A percentile compares a stretch with the other conserved stretches of the same genome.
Conservation (phyloP, 2,888 invertebrate genomes). For the Agriotes lineatus region DNA sequence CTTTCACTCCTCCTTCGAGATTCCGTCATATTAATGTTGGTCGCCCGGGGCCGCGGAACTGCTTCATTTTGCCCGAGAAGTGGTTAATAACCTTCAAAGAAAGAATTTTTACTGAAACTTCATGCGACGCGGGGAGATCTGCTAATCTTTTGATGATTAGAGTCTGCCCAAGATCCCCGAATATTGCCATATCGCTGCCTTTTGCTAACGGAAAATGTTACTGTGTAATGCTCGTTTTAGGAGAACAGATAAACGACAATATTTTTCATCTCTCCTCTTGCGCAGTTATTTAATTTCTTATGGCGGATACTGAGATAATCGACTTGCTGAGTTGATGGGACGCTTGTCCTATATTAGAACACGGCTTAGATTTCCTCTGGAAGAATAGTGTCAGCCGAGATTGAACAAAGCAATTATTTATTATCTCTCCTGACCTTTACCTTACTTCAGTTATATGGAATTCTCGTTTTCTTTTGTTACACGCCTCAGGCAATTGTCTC, state of each 20-base stretch:
- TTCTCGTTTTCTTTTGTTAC: no score
- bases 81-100: conserved; percentile 22
- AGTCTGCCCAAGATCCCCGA: conserved; percentile 14
- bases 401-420: no score
- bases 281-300: not conserved
- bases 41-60: conserved; percentile 11
- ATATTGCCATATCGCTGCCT: conserved; percentile 10
- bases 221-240: conserved; percentile 6
- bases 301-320: no score
- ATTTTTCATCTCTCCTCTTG: not conserved
- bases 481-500: no score
- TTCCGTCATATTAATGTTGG: conserved; percentile 19
- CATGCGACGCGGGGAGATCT: conserved; percentile 11
- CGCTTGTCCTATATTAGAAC: no score
- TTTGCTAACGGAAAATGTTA: conserved; percentile 12
- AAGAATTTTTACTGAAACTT: conserved; percentile 14
- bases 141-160: conserved; percentile 23
- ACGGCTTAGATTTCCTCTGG: no score
- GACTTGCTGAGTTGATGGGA: no score
- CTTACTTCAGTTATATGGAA: no score
- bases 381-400: no score
- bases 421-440: no score
- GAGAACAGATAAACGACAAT: conserved; percentile 6
- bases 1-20: conserved; percentile 3
- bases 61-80: conserved; percentile 9